Evolutionary conservation across 2,797 vertebrate genomes (phyloP).

Genomic region (Sebastes melanostomus): DNA sequence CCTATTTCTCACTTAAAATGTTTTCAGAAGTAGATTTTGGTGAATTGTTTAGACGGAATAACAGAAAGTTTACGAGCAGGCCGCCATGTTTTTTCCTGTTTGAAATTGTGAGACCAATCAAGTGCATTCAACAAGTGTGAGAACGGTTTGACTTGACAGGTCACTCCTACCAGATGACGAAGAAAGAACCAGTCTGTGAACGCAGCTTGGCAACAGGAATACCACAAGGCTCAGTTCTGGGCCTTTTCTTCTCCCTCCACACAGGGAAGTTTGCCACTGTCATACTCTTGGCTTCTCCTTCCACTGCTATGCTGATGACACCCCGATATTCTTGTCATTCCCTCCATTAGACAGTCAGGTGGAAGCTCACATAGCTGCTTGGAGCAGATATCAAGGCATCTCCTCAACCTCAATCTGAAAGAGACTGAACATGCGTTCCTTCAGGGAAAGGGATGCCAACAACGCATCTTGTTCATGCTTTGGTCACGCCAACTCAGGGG

Average conservation of each 20-base stretch:
- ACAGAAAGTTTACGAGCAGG: too few species aligned
- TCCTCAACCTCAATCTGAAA: neutral
- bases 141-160: neutral
- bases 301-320: neutral
- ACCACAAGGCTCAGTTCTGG: neutral
- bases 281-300: neutral
- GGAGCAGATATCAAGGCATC: neutral
- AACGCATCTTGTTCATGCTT: neutral
- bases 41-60: too few species aligned
- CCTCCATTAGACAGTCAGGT: neutral
- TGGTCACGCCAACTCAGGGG: neutral
- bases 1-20: too few species aligned
- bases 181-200: neutral
- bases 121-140: too few species aligned
- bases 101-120: too few species aligned
- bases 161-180: neutral
- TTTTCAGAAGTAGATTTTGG: too few species aligned
- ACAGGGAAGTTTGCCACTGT: neutral
- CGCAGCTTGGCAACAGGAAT: neutral
- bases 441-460: neutral
- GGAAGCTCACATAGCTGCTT: neutral
- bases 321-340: neutral
- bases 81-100: too few species aligned
- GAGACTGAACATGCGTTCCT: neutral
- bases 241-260: neutral